Base-by-base conservation (phyloP, 2,113 vertebrate species). In the Strix uralensis region DNA sequence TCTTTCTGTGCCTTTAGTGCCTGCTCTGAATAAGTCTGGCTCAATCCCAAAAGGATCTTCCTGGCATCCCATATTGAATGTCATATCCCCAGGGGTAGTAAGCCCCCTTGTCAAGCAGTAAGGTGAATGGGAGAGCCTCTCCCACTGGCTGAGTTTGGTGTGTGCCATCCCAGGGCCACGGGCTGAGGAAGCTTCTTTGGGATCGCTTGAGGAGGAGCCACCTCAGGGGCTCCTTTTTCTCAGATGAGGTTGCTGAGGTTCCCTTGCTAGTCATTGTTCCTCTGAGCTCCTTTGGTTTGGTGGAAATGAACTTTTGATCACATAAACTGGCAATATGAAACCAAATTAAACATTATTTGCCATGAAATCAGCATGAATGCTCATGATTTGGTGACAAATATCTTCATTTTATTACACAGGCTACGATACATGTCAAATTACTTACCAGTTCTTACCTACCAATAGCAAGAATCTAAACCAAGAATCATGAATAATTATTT, bases 131-230 rank as follows among this genome's bases (percentile, higher is more conserved):
- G 11, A 23, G 34, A 46, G 8, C 5, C 4, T 62, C 9, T 55
- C 7, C 14, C 0, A 1, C 17, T 25, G 26, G 2, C 25, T 84
- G 46, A 79, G 6, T 21, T 38, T 57, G 47, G 20, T 62, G 13
- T 8, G 5, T 75, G 3, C 40, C 38, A 58, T 13, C 30, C 12
- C 29, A 57, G 20, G 27, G 30, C 23, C n/a, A 32, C 1, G 1
- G 10, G 16, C 9, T 86, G 42, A 57, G 7, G 44, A 46, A 46
- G 15, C 0, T 79, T 11, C 4, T 1, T 13, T 30, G 27, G 16
- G 27, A 26, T 26, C 0, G 0, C 8, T 21, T 9, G 5, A 4
- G 5, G 2, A 79, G 4, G 3, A 82, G 6, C 10, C 15, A 8
- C 9, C 58, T 49, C 36, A 47, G 26, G 5, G 9, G 6, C 4